Percentiles rank a stretch among this genome's conserved stretches.
These are phyloP conservation scores for Drosophila putrida DNA, from an alignment of 2,888 invertebrate genomes.

Conservation along the genomic window DNA sequence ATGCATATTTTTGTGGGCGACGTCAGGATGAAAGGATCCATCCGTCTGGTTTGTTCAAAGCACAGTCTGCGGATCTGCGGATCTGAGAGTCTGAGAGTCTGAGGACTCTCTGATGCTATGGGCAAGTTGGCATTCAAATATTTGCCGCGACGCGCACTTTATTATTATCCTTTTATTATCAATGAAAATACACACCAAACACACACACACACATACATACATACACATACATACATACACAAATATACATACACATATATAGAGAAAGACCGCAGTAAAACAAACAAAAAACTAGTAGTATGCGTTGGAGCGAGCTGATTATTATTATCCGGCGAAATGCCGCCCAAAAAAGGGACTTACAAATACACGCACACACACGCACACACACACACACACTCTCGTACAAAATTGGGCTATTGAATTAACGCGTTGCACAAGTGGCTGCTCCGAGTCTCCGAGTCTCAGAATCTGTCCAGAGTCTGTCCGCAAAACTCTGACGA, in stretches of 20 bases:
- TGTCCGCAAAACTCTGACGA: slow-evolving; percentile 10
- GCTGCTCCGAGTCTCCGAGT: slow-evolving; percentile 4
- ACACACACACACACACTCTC: slow-evolving; percentile 3
- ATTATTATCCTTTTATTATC: slow-evolving; percentile 80
- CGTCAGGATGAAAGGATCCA: slow-evolving; percentile 67
- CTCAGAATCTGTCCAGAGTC: background rate
- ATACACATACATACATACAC: slow-evolving; percentile 11
- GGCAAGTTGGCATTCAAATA: slow-evolving; percentile 56
- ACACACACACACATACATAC: slow-evolving; percentile 5
- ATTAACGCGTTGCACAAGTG: slow-evolving; percentile 52
- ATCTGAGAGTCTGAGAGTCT: background rate
- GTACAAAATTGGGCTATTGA: slow-evolving; percentile 49
- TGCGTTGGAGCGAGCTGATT: slow-evolving; percentile 57
- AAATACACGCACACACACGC: slow-evolving; percentile 4
- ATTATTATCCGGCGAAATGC: slow-evolving; percentile 62
- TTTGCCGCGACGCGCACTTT: slow-evolving; percentile 75
- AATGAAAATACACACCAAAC: slow-evolving; percentile 64
- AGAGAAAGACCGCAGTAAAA: slow-evolving; percentile 43
- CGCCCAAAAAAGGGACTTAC: slow-evolving; percentile 47
- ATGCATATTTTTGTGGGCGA: slow-evolving; percentile 53
- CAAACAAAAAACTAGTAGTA: slow-evolving; percentile 65
- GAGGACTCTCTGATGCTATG: slow-evolving; percentile 8
- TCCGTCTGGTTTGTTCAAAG: slow-evolving; percentile 32
- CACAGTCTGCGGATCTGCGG: background rate
- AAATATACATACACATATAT: background rate